A percentile compares a stretch with the other conserved stretches of the same genome.
Evolutionary conservation across 2,888 invertebrate species (phyloP).

Genomic region (Apeira syringaria): DNA sequence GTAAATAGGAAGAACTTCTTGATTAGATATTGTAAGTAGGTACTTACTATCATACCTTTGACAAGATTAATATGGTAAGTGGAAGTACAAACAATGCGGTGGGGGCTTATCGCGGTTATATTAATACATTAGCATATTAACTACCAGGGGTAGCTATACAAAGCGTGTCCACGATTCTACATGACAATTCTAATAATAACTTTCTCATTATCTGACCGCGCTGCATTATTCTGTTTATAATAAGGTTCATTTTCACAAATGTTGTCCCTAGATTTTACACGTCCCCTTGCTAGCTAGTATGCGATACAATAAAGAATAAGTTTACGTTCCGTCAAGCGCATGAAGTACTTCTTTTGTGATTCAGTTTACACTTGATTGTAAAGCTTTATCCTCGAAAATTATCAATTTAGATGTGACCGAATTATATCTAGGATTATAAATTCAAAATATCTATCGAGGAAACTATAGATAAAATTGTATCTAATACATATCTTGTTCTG

Average conservation of each 20-base stretch:
- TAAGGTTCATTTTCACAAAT: slow-evolving; percentile 39
- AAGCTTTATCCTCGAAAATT: slow-evolving; percentile 1
- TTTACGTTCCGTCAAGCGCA: slow-evolving; percentile 13
- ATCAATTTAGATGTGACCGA: not conserved
- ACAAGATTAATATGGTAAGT: slow-evolving; percentile 33
- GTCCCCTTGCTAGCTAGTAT: slow-evolving; percentile 5
- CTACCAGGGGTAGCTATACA: slow-evolving; percentile 37
- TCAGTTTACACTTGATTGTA: slow-evolving; percentile 1
- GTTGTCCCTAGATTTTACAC: slow-evolving; percentile 13
- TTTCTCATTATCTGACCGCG: slow-evolving; percentile 39
- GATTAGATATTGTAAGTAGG: slow-evolving; percentile 20
- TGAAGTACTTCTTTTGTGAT: slow-evolving; percentile 8
- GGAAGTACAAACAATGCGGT: slow-evolving; percentile 32
- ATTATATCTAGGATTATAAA: too few relatives aligned
- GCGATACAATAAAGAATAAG: slow-evolving; percentile 8
- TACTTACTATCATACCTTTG: slow-evolving; percentile 43
- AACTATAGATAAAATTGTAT: too few relatives aligned
- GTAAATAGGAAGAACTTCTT: slow-evolving; percentile 18
- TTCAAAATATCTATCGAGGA: too few relatives aligned
- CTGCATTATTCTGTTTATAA: slow-evolving; percentile 34
- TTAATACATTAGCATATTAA: slow-evolving; percentile 51
- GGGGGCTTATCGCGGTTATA: slow-evolving; percentile 34
- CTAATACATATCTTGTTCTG: too few relatives aligned
- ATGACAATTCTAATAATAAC: slow-evolving; percentile 50
- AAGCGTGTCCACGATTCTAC: slow-evolving; percentile 41